Evolutionary conservation across 2,797 vertebrate genomes (phyloP), one percentile per base, ranked within the genome.

Genomic region (Arremon brunneinucha): DNA sequence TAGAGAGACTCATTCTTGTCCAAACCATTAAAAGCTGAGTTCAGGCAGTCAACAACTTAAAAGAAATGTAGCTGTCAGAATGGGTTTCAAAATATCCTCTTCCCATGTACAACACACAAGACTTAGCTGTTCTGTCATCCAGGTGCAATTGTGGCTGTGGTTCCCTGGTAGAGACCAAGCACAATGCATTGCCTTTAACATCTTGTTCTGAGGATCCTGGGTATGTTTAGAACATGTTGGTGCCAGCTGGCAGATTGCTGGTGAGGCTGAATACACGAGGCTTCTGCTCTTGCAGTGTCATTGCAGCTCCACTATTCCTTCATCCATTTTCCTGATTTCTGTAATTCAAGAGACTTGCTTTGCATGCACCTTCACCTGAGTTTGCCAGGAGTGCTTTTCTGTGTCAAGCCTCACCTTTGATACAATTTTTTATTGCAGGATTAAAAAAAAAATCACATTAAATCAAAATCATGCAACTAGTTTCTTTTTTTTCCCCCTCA

Each of bases 231-330:
- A 88, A 93, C 81, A 83, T 4, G 50, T 44, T 95, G 83, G 28
- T 86, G 85, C 93, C 94, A 96, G 93, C 88, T 96, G 90, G 95
- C 91, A 85, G 76, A 47, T 86, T 91, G 82, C 57, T 94, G 79
- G 18, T 77, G 57, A 89, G 79, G 80, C 70, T 88, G 83, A 93
- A 76, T 41, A 55, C 47, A 52, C 3, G 55, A 95, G 70, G 44
- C 87, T 96, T 78, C 90, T 59, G 0, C 81, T 90, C 80, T 82
- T 86, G 90, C 65, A 67, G 26, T 49, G 80, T 76, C 4, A 2
- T 65, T 90, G 64, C 77, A 91, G 72, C 74, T 81, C 26, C 39
- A 56, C 47, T 14, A 9, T 67, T 81, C 35, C 67, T 94, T 81
- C 46, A 75, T 62, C 72, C 17, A 4, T 81, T 75, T 64, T 83